Percentiles rank a stretch among this genome's conserved stretches.
Conservation (phyloP, 2,113 vertebrate genomes). For the Eulemur macaco region DNA sequence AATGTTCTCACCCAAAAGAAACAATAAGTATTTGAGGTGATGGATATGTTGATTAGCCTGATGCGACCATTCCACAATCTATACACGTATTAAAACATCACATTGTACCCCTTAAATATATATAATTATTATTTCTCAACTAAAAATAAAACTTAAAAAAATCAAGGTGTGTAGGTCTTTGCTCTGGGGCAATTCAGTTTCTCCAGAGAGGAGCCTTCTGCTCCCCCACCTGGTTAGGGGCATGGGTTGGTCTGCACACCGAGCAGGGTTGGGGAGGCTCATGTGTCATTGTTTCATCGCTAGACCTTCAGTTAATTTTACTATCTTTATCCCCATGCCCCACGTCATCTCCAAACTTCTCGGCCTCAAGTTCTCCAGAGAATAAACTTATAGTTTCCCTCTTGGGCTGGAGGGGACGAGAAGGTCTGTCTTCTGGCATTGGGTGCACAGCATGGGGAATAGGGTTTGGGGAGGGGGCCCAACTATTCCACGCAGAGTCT, state of each 20-base stretch:
- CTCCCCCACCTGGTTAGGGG: not conserved
- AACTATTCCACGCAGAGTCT: not conserved
- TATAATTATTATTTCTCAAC: not conserved
- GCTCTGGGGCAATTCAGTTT: not conserved
- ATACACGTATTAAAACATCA: not conserved
- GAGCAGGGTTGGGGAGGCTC: not conserved
- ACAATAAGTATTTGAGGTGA: not conserved
- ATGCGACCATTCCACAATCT: not conserved
- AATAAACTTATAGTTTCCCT: not conserved
- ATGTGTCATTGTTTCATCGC: not conserved
- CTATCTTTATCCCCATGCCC: not conserved
- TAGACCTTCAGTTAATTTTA: not conserved
- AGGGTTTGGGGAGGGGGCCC: not conserved
- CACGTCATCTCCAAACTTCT: not conserved
- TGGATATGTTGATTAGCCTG: not conserved
- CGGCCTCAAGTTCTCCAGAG: not conserved
- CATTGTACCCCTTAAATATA: not conserved
- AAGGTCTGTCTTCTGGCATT: not conserved
- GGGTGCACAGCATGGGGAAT: not conserved
- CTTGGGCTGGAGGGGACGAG: not conserved
- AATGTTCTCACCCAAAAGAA: not conserved
- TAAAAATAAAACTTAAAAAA: not conserved
- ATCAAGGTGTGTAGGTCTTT: not conserved
- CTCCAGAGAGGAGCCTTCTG: not conserved
- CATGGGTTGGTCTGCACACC: not conserved